Conservation (phyloP, 2,113 vertebrate species). For the Emydocephalus ijimae region DNA sequence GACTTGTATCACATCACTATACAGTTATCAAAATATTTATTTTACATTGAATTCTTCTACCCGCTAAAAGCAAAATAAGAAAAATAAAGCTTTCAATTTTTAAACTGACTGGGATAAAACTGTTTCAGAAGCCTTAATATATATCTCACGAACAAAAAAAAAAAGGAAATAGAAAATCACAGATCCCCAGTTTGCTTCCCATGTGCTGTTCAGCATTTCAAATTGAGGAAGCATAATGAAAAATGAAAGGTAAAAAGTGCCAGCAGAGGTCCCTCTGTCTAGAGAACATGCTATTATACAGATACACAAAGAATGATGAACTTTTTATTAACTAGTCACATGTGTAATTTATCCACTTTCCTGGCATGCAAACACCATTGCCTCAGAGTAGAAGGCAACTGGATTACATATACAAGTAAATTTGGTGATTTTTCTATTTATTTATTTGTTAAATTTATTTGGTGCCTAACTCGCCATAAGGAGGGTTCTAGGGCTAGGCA, state of each 20-base stretch:
- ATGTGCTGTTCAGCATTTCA: neutral
- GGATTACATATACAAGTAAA: neutral
- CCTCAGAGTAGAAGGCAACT: neutral
- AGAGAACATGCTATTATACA: neutral
- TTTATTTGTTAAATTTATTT: neutral
- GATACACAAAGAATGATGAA: neutral
- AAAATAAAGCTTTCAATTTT: neutral
- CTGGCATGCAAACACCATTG: neutral
- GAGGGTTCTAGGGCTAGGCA: neutral
- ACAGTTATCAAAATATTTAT: neutral
- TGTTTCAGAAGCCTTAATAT: neutral
- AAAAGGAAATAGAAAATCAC: neutral
- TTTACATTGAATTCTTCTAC: neutral
- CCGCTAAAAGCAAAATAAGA: neutral
- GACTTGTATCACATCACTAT: neutral
- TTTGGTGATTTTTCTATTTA: neutral
- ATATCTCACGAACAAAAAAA: neutral
- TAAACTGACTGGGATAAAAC: neutral
- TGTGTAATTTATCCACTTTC: neutral
- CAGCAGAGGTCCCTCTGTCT: neutral
- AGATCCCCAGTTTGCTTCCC: neutral
- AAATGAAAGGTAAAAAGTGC: neutral
- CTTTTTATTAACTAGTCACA: neutral
- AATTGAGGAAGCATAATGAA: neutral
- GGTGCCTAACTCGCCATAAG: neutral